These are phyloP conservation scores for Hyposoter didymator DNA, from an alignment of 2,888 invertebrate genomes.

Conservation along the genomic window DNA sequence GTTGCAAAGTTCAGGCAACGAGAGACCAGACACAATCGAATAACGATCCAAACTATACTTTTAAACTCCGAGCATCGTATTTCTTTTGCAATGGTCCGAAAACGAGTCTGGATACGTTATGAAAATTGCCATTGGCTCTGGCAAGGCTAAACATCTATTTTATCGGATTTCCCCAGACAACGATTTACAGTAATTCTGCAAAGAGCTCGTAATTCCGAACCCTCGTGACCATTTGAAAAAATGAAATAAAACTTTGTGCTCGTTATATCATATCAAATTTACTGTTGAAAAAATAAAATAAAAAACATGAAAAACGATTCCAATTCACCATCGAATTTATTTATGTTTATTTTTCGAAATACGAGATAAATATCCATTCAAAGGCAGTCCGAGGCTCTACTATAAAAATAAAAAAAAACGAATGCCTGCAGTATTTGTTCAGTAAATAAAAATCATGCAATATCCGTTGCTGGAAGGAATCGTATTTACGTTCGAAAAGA, in stretches of 20 bases:
- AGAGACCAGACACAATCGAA: conserved; percentile 23
- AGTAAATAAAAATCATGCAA: no score
- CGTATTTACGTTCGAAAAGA: no score
- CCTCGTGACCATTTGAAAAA: conserved; percentile 8
- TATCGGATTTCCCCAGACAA: neutral
- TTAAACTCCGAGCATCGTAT: conserved; percentile 25
- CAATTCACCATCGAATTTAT: neutral
- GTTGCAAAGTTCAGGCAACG: conserved; percentile 5
- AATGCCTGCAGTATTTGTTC: no score
- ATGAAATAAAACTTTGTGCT: neutral
- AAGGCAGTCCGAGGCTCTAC: no score
- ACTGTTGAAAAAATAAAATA: neutral
- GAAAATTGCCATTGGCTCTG: conserved; percentile 50
- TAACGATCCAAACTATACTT: conserved; percentile 43
- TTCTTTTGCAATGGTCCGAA: conserved; percentile 12
- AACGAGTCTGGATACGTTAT: conserved; percentile 34
- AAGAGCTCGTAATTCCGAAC: neutral
- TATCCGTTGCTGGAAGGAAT: no score
- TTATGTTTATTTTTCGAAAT: neutral
- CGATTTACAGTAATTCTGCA: neutral
- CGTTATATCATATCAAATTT: neutral
- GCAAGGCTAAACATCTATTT: conserved; percentile 36
- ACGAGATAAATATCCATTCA: neutral
- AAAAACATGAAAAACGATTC: neutral
- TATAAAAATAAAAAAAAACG: no score